Conservation (phyloP, 2,113 vertebrate species). For the Ptilorrhoa leucosticta region DNA sequence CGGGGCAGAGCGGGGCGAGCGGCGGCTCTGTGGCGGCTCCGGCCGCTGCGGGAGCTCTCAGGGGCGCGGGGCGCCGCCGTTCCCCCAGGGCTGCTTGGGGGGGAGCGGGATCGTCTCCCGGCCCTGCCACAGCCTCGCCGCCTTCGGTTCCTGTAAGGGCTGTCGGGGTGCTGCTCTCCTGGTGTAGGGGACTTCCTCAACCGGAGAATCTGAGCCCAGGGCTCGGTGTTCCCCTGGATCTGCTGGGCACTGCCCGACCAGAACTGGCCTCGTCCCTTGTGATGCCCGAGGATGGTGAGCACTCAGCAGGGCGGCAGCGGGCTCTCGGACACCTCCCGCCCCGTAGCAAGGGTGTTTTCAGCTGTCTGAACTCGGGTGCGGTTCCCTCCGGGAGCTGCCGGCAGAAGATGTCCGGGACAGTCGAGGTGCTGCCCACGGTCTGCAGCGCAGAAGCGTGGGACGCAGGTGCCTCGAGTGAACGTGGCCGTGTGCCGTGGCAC, state of each 20-base stretch:
- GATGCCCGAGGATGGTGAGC: neutral
- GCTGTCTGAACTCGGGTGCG: accelerated
- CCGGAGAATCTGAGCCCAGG: neutral
- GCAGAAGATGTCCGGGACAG: neutral
- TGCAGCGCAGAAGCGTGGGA: neutral
- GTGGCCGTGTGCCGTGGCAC: neutral
- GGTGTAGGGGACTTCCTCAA: no score
- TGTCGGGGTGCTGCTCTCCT: neutral
- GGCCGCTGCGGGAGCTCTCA: neutral
- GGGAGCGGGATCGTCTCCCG: neutral
- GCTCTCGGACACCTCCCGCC: neutral
- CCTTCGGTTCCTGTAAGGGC: neutral
- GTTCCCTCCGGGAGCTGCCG: neutral
- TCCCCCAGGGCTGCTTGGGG: neutral
- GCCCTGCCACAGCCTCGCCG: no score
- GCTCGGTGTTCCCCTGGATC: neutral
- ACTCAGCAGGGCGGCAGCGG: neutral
- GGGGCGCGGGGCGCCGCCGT: neutral
- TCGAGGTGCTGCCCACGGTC: neutral
- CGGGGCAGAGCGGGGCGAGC: neutral
- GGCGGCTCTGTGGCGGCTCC: neutral
- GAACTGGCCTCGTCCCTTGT: neutral
- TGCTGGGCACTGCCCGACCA: neutral
- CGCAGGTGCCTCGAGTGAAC: neutral
- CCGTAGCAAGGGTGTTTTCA: neutral